Evolutionary conservation across 2,113 vertebrate genomes (phyloP), one percentile per base, ranked within the genome.

Genomic region (Rafetus swinhoei): DNA sequence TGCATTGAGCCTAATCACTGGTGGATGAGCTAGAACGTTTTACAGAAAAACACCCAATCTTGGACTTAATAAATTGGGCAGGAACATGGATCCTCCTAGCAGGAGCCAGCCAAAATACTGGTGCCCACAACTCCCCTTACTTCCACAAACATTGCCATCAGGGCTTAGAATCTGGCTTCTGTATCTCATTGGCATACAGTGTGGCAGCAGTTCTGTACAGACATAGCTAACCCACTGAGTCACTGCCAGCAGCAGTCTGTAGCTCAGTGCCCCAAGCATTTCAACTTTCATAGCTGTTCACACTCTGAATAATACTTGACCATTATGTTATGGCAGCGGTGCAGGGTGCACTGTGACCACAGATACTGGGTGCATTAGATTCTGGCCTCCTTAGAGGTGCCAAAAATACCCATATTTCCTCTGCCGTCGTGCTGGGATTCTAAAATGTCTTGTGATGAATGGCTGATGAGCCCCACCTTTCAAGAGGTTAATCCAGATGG

Each of bases 401-500:
- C 81, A 86, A 74, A 92, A 93, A 93, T 90, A 8, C 13, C 35
- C 35, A 69, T 32, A 76, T 22, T 76, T 76, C 39, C 12, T 76
- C 35, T 89, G 83, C 32, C 76, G 83, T 59, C 52, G 15, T 81
- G 80, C 53, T 95, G 88, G 85, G 95, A 92, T 95, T 90, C 4
- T 90, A 93, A 93, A 59, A 65, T 11, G 18, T 84, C 79, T 91
- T 35, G 11, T 90, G 3, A 1, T 0, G 90, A 95, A 94, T 50
- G 76, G 54, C 59, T 82, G 35, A 60, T 93, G 93, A 97, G 94
- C 92, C 29, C 39, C 53, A 1, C 92, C 83, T 93, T 87, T 0
- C 0, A 81, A 80, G 55, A 56, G 9, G 59, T 90, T 95, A 95
- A 96, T 81, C 86, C 87, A 72, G 53, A 94, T 79, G 29, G 69